Conservation (phyloP, 92 coral and sea anemone species). For the Metridium senile region DNA sequence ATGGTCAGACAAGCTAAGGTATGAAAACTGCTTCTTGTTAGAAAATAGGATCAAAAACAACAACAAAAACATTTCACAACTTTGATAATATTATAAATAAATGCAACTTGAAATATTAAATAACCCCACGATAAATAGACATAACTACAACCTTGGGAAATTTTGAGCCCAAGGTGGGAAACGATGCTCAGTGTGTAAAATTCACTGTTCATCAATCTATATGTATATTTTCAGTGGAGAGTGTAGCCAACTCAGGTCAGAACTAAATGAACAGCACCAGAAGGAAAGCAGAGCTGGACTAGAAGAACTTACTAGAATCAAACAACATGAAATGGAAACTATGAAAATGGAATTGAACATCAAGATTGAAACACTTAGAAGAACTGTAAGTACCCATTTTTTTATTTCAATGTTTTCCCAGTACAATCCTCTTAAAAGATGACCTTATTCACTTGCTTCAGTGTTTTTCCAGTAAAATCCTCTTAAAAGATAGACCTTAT, state of each 20-base stretch:
- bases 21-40: not conserved
- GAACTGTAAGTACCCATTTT: constrained; percentile 56
- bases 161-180: too few relatives aligned
- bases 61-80: not conserved
- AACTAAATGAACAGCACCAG: constrained; percentile 73
- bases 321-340: constrained; percentile 74
- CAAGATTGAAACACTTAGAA: constrained; percentile 71
- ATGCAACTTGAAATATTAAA: too few relatives aligned
- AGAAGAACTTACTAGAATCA: constrained; percentile 60
- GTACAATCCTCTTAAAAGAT: too few relatives aligned
- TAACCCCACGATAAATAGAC: too few relatives aligned
- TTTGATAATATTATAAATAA: too few relatives aligned
- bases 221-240: constrained; percentile 59
- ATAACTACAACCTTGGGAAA: too few relatives aligned
- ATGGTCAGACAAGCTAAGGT: constrained; percentile 90
- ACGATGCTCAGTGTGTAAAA: too few relatives aligned
- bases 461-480: too few relatives aligned
- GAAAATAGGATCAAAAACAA: not conserved
- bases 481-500: too few relatives aligned
- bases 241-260: constrained; percentile 68
- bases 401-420: not conserved
- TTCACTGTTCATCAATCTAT: too few relatives aligned
- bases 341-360: constrained; percentile 72
- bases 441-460: too few relatives aligned
- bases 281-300: constrained; percentile 73